These are phyloP conservation scores for Ptiloglossa arizonensis DNA, from an alignment of 1,140 invertebrate species.

Conservation along the genomic window DNA sequence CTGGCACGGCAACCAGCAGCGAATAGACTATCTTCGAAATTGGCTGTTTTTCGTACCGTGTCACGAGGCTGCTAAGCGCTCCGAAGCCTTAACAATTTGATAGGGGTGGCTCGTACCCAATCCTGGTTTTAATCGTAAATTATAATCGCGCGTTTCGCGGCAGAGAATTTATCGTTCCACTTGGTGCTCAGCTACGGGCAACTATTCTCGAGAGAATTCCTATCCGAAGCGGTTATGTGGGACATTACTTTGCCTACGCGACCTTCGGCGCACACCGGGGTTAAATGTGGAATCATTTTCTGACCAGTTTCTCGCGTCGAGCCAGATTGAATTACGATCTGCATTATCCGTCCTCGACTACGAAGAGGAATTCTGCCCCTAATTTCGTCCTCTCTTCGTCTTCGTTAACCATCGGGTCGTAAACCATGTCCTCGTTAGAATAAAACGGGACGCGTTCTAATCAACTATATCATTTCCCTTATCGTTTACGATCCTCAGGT, in stretches of 20 bases:
- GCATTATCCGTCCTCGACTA: constrained; percentile 8
- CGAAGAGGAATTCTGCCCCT: neutral
- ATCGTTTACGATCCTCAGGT: neutral
- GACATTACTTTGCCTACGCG: constrained; percentile 49
- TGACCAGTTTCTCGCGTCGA: neutral
- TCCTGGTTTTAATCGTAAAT: constrained; percentile 45
- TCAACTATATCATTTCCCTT: neutral
- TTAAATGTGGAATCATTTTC: constrained; percentile 37
- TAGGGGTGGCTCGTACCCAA: constrained; percentile 10
- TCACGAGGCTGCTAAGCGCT: too few relatives aligned
- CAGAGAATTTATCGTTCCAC: constrained; percentile 56
- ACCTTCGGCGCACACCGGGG: constrained; percentile 32
- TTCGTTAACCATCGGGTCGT: neutral
- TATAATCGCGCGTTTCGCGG: constrained; percentile 27
- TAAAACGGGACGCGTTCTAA: neutral
- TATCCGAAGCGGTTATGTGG: constrained; percentile 28
- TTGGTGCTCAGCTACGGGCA: constrained; percentile 30
- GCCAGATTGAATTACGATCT: constrained; percentile 34
- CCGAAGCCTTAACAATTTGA: constrained; percentile 37
- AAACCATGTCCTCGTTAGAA: neutral
- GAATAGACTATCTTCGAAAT: too few relatives aligned
- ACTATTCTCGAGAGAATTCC: constrained; percentile 55
- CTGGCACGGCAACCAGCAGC: too few relatives aligned
- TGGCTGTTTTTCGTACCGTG: too few relatives aligned
- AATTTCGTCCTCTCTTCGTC: neutral